Percentiles rank a stretch among this genome's conserved stretches.
Evolutionary conservation across 2,888 invertebrate genomes (phyloP).

Genomic region (Cryptocephalus primarius): DNA sequence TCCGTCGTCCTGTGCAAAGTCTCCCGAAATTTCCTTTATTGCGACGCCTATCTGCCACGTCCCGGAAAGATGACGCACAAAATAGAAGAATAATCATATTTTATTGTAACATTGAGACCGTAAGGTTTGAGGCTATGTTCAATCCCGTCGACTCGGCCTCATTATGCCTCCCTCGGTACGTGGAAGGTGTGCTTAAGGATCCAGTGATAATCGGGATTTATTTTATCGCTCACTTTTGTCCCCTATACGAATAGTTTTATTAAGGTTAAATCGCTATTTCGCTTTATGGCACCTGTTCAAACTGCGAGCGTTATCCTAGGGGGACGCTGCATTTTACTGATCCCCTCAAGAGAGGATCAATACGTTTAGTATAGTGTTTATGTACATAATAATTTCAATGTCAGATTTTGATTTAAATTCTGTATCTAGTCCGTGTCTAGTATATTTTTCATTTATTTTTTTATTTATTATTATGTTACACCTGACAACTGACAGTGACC

Average conservation of each 20-base stretch:
- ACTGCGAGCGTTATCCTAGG: neutral
- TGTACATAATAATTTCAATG: no score
- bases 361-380: no score
- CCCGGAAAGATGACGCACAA: neutral
- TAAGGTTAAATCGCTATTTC: neutral
- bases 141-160: neutral
- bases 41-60: no score
- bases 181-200: neutral
- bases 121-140: slow-evolving; percentile 11
- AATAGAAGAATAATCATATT: slow-evolving; percentile 8
- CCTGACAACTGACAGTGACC: no score
- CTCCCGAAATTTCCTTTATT: no score
- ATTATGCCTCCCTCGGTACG: neutral
- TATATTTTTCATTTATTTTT: no score
- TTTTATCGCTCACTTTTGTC: neutral
- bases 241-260: neutral
- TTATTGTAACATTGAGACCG: slow-evolving; percentile 10
- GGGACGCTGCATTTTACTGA: no score
- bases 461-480: no score
- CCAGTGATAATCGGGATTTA: neutral
- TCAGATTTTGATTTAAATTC: no score
- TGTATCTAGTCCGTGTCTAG: no score
- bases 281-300: neutral
- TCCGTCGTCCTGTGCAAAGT: no score
- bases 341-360: no score